A percentile compares a stretch with the other conserved stretches of the same genome.
Conservation (phyloP, 2,113 vertebrate genomes). For the Neoarius graeffei region DNA sequence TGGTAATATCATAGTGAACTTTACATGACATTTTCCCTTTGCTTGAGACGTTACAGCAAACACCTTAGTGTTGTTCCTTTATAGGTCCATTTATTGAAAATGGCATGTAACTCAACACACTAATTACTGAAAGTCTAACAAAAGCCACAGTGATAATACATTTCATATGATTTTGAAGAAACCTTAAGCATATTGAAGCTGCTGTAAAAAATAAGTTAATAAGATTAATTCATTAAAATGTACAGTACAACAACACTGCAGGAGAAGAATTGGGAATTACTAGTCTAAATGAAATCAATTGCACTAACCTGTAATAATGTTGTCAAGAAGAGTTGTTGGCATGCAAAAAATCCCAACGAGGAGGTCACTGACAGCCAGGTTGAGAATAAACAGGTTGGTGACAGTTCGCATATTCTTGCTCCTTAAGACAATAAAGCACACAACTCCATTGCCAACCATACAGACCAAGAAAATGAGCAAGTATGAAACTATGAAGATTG, state of each 20-base stretch:
- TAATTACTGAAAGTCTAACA: background rate
- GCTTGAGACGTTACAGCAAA: background rate
- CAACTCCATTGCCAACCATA: slow-evolving; percentile 86
- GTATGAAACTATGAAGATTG: slow-evolving; percentile 87
- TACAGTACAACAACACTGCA: background rate
- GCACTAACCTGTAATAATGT: slow-evolving; percentile 87
- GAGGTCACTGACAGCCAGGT: slow-evolving; percentile 89
- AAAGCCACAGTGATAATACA: background rate
- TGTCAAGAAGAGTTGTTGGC: slow-evolving; percentile 93
- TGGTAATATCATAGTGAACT: background rate
- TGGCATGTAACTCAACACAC: background rate
- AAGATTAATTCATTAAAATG: background rate
- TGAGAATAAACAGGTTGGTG: slow-evolving; percentile 92
- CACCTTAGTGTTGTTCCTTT: background rate
- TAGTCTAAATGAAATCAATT: background rate
- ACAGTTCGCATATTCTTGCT: slow-evolving; percentile 87
- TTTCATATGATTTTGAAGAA: background rate
- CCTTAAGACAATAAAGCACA: slow-evolving; percentile 84
- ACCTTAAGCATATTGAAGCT: background rate
- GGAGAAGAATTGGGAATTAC: background rate
- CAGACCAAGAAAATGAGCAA: slow-evolving; percentile 91
- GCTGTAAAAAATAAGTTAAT: background rate
- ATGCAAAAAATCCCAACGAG: slow-evolving; percentile 96
- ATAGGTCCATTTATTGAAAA: background rate
- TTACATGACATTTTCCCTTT: background rate